phyloP scores from a whole-genome alignment of 2,888 invertebrate species.

The Drosophila mimetica region DNA sequence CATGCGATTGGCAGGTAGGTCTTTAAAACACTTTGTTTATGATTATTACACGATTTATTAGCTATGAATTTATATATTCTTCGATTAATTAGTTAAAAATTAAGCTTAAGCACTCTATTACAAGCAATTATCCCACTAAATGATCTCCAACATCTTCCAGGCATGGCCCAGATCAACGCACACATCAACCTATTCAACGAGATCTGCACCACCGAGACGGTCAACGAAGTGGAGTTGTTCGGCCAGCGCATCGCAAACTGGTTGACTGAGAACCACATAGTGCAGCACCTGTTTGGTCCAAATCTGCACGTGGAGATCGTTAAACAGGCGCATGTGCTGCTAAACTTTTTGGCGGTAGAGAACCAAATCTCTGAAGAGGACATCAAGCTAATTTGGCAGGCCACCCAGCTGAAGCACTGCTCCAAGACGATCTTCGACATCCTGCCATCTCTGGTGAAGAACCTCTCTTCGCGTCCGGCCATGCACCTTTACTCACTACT shows the following conservation, averaged over 20 bases:
- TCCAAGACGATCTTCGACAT: constrained; percentile 96
- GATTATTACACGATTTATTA: too few species aligned
- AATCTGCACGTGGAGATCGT: constrained; percentile 98
- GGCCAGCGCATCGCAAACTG: constrained; percentile 94
- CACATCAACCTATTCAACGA: constrained; percentile 96
- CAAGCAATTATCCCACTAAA: not conserved
- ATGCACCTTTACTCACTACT: constrained; percentile 94
- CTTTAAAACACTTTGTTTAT: too few species aligned
- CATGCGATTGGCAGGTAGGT: constrained; percentile 93
- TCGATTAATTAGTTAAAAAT: too few species aligned
- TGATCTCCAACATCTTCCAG: constrained; percentile 49
- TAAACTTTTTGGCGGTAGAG: constrained; percentile 96
- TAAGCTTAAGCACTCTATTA: too few species aligned
- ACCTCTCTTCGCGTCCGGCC: constrained; percentile 94
- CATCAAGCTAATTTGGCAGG: constrained; percentile 96
- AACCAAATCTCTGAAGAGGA: constrained; percentile 95
- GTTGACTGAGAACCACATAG: constrained; percentile 94
- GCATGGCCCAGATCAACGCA: constrained; percentile 96
- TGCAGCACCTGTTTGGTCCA: constrained; percentile 98
- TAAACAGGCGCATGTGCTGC: constrained; percentile 96
- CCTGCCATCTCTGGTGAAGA: constrained; percentile 94
- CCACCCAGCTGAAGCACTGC: constrained; percentile 97
- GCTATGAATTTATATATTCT: too few species aligned
- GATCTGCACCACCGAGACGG: constrained; percentile 93
- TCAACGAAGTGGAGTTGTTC: constrained; percentile 93